Evolutionary conservation across 2,888 invertebrate genomes (phyloP).

Genomic region (Cetonia aurata): DNA sequence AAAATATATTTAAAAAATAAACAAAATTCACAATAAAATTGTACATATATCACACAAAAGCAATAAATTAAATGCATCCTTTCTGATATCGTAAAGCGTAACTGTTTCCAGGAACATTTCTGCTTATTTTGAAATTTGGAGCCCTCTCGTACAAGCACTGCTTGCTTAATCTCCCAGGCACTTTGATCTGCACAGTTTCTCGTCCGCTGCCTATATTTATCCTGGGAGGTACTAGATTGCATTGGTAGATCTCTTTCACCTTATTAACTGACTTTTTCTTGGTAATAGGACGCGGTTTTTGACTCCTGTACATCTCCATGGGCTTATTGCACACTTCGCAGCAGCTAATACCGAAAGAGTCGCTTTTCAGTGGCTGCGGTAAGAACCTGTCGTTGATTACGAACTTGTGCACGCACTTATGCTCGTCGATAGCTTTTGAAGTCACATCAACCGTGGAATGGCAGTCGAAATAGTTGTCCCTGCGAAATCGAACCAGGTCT

Average conservation of each 20-base stretch:
- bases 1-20: not conserved
- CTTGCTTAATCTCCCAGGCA: slow-evolving; percentile 36
- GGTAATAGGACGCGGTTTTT: slow-evolving; percentile 18
- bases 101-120: slow-evolving; percentile 30
- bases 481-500: slow-evolving; percentile 67
- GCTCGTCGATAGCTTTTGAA: slow-evolving; percentile 62
- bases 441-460: slow-evolving; percentile 67
- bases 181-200: slow-evolving; percentile 42
- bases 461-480: slow-evolving; percentile 74
- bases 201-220: slow-evolving; percentile 42
- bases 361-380: slow-evolving; percentile 68
- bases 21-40: not conserved
- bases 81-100: slow-evolving; percentile 44
- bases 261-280: slow-evolving; percentile 19
- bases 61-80: slow-evolving; percentile 30
- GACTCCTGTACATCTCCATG: slow-evolving; percentile 51
- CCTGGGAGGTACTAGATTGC: slow-evolving; percentile 36
- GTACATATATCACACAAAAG: not conserved
- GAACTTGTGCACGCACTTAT: slow-evolving; percentile 71
- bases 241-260: slow-evolving; percentile 36
- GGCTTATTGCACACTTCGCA: slow-evolving; percentile 70
- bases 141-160: slow-evolving; percentile 27
- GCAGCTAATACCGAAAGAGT: slow-evolving; percentile 66
- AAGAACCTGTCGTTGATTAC: slow-evolving; percentile 72
- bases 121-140: slow-evolving; percentile 18